These are phyloP conservation scores for Xenopus laevis DNA, from an alignment of 2,113 vertebrate genomes.

Conservation along the genomic window DNA sequence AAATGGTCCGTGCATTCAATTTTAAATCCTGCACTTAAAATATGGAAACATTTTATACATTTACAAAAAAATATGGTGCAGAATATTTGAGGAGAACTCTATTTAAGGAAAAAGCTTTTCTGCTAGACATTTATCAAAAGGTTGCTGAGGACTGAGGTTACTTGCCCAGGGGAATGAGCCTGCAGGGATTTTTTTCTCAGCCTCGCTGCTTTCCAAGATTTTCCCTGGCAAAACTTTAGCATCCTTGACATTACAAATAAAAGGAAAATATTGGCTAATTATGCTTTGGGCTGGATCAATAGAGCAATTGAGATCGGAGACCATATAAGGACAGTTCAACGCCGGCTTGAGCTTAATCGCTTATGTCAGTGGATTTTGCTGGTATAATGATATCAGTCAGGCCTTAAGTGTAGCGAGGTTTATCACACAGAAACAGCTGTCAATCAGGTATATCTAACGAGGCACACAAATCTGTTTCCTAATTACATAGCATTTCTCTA, in stretches of 20 bases:
- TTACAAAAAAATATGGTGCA: no score
- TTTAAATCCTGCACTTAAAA: no score
- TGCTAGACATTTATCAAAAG: neutral
- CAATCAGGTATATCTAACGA: no score
- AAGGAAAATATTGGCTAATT: slow-evolving; percentile 2
- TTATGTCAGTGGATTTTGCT: neutral
- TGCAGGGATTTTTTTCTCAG: neutral
- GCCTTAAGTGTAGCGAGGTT: no score
- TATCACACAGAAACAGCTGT: no score
- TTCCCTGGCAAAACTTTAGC: neutral
- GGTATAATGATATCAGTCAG: neutral
- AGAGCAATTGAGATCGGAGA: neutral
- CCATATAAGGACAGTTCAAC: slow-evolving; percentile 8
- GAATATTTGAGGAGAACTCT: no score
- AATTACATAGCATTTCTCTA: no score
- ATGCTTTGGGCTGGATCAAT: neutral
- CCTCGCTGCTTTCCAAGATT: neutral
- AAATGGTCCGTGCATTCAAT: no score
- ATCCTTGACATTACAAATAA: neutral
- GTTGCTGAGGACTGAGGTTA: neutral
- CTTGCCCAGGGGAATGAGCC: neutral
- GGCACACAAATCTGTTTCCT: no score
- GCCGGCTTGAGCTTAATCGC: neutral
- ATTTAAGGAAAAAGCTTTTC: no score
- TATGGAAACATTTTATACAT: no score